Base-by-base conservation (phyloP, 2,113 vertebrate species). In the Athene cunicularia region DNA sequence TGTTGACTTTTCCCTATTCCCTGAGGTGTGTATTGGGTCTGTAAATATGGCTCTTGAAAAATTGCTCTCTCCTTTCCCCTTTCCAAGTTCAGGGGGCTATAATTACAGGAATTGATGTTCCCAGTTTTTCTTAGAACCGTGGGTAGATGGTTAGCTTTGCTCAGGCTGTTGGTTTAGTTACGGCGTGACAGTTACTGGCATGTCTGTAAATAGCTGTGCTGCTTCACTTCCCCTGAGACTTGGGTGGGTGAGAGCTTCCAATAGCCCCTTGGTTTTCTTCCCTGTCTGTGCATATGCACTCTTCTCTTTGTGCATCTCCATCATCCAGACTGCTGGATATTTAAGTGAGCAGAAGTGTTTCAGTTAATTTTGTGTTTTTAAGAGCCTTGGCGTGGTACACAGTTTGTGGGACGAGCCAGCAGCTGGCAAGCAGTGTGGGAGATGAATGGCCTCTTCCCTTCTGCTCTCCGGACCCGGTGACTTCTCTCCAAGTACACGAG, bases 341-440 rank as follows among this genome's bases (percentile, higher is more conserved):
- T 33, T 15, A 35, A 87, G 49, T 14, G 30, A 80, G 58, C 50
- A 72, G 2, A 91, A 92, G 59, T 21, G 43, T 56, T 88, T 58
- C 39, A n/a, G 1, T 73, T 64, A n/a, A 39, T 41, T 92, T 70
- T 64, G 80, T 84, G 70, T 67, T 93, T 87, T 56, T 32, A 68
- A 92, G 77, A 92, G 35, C 81, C 19, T 91, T 95, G 85, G 74
- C 66, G 27, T 32, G 53, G 74, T 76, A 12, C 26, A 23, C 4
- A 7, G 72, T 88, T 56, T 62, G 79, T 80, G 79, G 88, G 88
- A 35, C 6, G 22, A 76, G 92, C 92, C 92, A 95, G 90, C 88
- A 86, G 67, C 93, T 95, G 93, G 87, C 85, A 94, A 28, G 66
- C 0, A 4, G 22, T 95, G 81, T 93, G 92, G 77, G 90, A 94